Evolutionary conservation across 2,888 invertebrate genomes (phyloP).

Genomic region (Diarsia dahlii): DNA sequence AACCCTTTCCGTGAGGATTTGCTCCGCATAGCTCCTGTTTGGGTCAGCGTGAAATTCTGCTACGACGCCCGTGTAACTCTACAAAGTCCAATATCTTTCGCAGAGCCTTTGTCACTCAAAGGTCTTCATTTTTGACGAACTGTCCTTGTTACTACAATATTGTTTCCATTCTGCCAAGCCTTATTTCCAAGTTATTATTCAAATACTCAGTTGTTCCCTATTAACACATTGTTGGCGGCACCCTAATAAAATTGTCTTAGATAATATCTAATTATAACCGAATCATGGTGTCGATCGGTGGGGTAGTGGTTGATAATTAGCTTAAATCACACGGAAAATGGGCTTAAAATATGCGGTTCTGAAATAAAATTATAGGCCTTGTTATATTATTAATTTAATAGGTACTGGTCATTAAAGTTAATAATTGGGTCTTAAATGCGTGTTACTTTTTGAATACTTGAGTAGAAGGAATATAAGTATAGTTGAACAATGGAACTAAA

Average conservation of each 20-base stretch:
- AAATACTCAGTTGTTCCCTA: conserved; percentile 49
- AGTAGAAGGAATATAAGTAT: conserved; percentile 9
- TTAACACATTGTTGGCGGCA: conserved; percentile 59
- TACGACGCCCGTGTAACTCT: conserved; percentile 80
- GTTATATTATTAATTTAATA: conserved; percentile 47
- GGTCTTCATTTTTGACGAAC: conserved; percentile 67
- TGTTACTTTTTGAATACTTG: conserved; percentile 12
- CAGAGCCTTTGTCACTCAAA: conserved; percentile 73
- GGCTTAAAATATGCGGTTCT: conserved; percentile 43
- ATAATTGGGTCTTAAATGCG: conserved; percentile 44
- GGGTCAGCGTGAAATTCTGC: conserved; percentile 90
- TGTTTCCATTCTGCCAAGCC: conserved; percentile 22
- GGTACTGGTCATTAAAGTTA: conserved; percentile 29
- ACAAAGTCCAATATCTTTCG: conserved; percentile 79
- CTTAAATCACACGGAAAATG: conserved; percentile 56
- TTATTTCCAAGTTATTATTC: conserved; percentile 45
- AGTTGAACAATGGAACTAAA: conserved; percentile 11
- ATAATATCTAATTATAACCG: conserved; percentile 57
- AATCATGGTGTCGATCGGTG: conserved; percentile 54
- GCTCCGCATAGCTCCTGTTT: conserved; percentile 88
- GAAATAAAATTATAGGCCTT: conserved; percentile 46
- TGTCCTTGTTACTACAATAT: conserved; percentile 36
- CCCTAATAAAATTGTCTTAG: conserved; percentile 56
- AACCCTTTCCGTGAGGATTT: conserved; percentile 88
- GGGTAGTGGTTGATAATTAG: conserved; percentile 61